Percentiles rank a stretch among this genome's conserved stretches.
Conservation (phyloP, 2,113 vertebrate genomes). For the Phyllopteryx taeniolatus region DNA sequence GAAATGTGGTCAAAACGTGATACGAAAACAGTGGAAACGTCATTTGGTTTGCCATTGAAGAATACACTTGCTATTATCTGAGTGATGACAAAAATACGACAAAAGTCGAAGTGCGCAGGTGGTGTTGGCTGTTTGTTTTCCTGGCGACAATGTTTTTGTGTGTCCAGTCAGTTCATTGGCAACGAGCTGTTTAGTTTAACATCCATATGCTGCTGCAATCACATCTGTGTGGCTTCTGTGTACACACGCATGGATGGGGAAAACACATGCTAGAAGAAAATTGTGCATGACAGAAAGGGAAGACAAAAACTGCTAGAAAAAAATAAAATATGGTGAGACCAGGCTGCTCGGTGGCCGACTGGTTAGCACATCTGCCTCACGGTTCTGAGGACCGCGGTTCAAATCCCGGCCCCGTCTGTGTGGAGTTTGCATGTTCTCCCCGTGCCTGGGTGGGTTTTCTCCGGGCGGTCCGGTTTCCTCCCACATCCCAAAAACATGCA, state of each 20-base stretch:
- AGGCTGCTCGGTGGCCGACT: too few relatives aligned
- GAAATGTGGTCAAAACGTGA: too few relatives aligned
- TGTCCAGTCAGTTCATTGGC: conserved; percentile 14
- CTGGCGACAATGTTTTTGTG: neutral
- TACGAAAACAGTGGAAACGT: neutral
- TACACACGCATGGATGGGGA: conserved; percentile 27
- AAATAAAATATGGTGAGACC: neutral
- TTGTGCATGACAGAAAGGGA: conserved; percentile 1
- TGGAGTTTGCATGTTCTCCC: too few relatives aligned
- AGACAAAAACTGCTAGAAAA: neutral
- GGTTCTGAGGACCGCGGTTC: too few relatives aligned
- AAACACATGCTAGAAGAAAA: conserved; percentile 42
- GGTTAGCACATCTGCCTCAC: too few relatives aligned
- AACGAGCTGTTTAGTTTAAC: conserved; percentile 20
- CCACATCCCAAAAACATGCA: too few relatives aligned
- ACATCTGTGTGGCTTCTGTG: conserved; percentile 30
- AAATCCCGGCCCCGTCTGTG: too few relatives aligned
- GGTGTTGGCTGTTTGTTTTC: neutral
- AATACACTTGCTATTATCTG: neutral
- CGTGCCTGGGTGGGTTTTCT: too few relatives aligned
- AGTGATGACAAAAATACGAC: neutral
- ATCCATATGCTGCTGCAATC: conserved; percentile 49
- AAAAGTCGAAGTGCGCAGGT: neutral
- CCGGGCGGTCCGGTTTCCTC: too few relatives aligned
- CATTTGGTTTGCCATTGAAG: neutral